These are phyloP conservation scores for Busseola fusca DNA, from an alignment of 2,888 invertebrate genomes.

Conservation along the genomic window DNA sequence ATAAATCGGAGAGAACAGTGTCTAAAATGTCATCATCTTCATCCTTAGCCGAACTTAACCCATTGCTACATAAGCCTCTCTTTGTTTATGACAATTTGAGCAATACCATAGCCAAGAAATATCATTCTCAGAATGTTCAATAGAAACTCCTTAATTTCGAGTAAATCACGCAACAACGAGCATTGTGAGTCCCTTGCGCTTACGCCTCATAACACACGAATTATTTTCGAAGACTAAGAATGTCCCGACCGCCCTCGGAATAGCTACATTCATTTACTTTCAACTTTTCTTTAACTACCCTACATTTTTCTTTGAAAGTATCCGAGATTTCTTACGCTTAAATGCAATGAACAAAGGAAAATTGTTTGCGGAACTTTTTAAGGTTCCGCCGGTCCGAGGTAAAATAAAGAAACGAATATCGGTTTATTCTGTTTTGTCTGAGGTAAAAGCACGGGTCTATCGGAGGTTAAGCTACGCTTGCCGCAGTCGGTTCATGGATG, in stretches of 20 bases:
- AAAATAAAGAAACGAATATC: background rate
- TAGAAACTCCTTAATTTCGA: conserved; percentile 21
- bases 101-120: conserved; percentile 20
- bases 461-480: background rate
- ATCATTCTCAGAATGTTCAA: conserved; percentile 17
- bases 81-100: background rate
- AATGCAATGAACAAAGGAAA: conserved; percentile 44
- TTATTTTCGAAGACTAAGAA: conserved; percentile 42
- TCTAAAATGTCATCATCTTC: background rate
- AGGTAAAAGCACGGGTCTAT: background rate
- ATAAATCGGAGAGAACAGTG: background rate
- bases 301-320: conserved; percentile 51
- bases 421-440: background rate
- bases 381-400: background rate
- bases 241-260: conserved; percentile 27
- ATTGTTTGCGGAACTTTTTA: conserved; percentile 36
- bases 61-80: background rate
- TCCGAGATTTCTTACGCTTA: conserved; percentile 28
- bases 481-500: background rate
- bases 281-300: conserved; percentile 45
- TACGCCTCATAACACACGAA: conserved; percentile 33
- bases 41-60: background rate
- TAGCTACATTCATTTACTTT: conserved; percentile 41
- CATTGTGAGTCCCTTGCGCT: conserved; percentile 29
- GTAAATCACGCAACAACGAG: conserved; percentile 33